Base-by-base conservation (phyloP, 2,888 invertebrate species). In the Hirtodrosophila cameraria region DNA sequence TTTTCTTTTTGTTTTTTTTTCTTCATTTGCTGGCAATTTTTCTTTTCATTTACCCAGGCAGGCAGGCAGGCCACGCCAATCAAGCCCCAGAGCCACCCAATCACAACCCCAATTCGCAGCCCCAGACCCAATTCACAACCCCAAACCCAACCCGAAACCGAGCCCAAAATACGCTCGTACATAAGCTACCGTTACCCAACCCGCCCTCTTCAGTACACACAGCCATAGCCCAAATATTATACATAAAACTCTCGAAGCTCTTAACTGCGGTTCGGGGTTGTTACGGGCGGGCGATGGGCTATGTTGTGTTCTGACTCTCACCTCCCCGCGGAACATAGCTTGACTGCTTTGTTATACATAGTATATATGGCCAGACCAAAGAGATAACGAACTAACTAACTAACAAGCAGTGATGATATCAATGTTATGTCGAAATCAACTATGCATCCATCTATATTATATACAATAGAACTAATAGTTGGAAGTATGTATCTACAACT, bases 341-440 rank as follows among this genome's bases (percentile, higher is more conserved):
- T 15, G 41, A 35, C 28, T 16, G 30, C 23, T 41, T 65, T n/a
- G n/a, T n/a, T 20, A 20, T 20, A 20, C 18, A 20, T 20, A 20
- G 45, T 48, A 46, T 31, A 27, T 31, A 39, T 31, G 50, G 28
- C 25, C 39, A 35, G 64, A 54, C 30, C 18, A 20, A 30, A 11
- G 28, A 79, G 80, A 82, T 80, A 83, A 77, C 72, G 75, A 83
- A 80, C 83, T 80, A 77, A 69, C 75, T 77, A 79, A 74, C 79
- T 77, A 83, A 75, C 77, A 52, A 70, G 38, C 70, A 25, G 55
- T 52, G 64, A 74, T 79, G 64, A 74, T 79, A 76, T 74, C 75
- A 73, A 66, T 65, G 62, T 55, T 46, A 38, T 38, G 20, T 61
- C 59, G 27, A 28, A 13, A 53, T 23, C 48, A n/a, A n/a, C n/a